Conservation (phyloP, 2,888 invertebrate species). For the Eristalinus sepulchralis region DNA sequence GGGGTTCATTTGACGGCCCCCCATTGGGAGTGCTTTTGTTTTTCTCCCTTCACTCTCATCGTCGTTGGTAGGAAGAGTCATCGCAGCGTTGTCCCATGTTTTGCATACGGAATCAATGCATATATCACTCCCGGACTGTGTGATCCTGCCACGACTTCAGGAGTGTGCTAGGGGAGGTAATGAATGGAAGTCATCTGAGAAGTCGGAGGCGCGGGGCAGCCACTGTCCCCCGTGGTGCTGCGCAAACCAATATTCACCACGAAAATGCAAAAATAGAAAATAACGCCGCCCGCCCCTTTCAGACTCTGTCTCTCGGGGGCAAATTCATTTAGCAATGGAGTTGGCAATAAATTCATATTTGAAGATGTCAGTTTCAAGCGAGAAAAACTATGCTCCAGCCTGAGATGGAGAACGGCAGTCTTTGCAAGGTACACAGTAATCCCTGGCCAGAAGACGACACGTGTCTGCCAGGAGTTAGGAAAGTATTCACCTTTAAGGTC, state of each 20-base stretch:
- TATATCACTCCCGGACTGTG: constrained; percentile 47
- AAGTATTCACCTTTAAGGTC: too few relatives aligned
- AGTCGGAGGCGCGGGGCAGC: constrained; percentile 1
- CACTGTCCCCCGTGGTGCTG: constrained; percentile 28
- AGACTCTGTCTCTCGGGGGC: neutral
- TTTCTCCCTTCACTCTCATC: constrained; percentile 3
- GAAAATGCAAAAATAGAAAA: constrained; percentile 7
- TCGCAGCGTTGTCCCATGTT: constrained; percentile 16
- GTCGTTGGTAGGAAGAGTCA: neutral
- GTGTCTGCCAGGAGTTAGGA: too few relatives aligned
- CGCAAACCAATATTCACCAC: constrained; percentile 32
- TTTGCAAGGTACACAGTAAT: too few relatives aligned
- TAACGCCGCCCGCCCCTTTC: neutral
- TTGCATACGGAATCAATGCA: constrained; percentile 42
- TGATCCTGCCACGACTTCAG: neutral
- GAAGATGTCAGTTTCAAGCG: neutral
- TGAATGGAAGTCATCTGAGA: constrained; percentile 33
- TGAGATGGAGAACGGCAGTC: too few relatives aligned
- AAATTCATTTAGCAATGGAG: constrained; percentile 25
- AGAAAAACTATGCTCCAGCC: neutral
- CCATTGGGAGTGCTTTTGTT: constrained; percentile 36
- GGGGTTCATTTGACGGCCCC: constrained; percentile 14
- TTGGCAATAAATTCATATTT: constrained; percentile 39
- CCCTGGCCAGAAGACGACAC: too few relatives aligned
- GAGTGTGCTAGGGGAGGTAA: constrained; percentile 16